Evolutionary conservation across 2,797 vertebrate species (phyloP), one percentile per base, ranked within the genome.

Genomic region (Catharus ustulatus): DNA sequence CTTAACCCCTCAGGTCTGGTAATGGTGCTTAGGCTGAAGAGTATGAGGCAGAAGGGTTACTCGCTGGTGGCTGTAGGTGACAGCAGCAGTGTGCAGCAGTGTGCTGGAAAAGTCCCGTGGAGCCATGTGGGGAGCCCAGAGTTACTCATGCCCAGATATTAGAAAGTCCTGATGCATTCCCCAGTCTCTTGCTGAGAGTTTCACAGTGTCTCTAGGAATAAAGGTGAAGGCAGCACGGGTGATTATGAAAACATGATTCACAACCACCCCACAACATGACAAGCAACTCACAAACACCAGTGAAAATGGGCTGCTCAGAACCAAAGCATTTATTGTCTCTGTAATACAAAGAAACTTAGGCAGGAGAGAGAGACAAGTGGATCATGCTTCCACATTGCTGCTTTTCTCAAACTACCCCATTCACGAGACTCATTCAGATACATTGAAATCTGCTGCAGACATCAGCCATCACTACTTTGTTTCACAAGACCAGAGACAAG

Each of bases 171-270:
- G 29, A n/a, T 64, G 32, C 1, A 34, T 67, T 76, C 21, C 69
- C 6, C 10, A 51, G 4, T 14, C 32, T 64, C 29, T n/a, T 74
- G 11, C 15, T 66, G 45, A 78, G 36, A 40, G 9, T 71, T 69
- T 54, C 48, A 72, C 7, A 19, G 9, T 55, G 5, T 77, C 21
- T 40, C 10, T 21, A 62, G 15, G 9, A 74, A 20, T 36, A 74
- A 74, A 89, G 11, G 11, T 27, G 49, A 87, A 68, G 22, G 19
- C 18, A 64, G 19, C 8, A 5, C 4, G 3, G 13, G 7, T 42
- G 4, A 7, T 38, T 36, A 38, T 0, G 0, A 76, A 86, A 46
- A 8, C 11, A 7, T 22, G 22, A 11, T 62, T 66, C 32, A 26
- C 13, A 66, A 6, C 8, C 19, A 58, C 14, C 8, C 6, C 6